These are phyloP conservation scores for Dipodomys stephensi DNA, from an alignment of 2,113 vertebrate genomes.

Conservation along the genomic window DNA sequence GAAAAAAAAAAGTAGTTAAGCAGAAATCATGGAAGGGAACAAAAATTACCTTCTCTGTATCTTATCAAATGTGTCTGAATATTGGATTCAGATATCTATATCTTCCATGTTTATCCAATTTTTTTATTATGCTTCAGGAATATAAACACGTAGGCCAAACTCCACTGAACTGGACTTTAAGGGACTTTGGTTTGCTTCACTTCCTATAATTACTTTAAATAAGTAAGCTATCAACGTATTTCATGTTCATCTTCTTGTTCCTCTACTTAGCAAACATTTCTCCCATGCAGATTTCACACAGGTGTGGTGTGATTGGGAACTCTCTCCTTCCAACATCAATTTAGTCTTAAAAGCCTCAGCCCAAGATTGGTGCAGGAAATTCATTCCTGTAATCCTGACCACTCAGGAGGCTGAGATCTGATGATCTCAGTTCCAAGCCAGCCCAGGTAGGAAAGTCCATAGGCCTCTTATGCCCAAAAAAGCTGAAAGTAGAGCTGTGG, in stretches of 20 bases:
- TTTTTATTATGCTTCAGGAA: slow-evolving; percentile 35
- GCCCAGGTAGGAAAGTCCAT: too few species aligned
- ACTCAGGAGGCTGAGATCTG: neutral
- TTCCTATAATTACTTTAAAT: neutral
- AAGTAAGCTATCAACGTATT: neutral
- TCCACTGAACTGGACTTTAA: neutral
- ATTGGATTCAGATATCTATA: neutral
- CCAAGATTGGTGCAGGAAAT: too few species aligned
- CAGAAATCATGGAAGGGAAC: neutral
- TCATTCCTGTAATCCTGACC: too few species aligned
- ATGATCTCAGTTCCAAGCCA: neutral
- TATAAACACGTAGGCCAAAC: slow-evolving; percentile 16
- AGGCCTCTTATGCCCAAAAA: too few species aligned
- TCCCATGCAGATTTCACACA: neutral
- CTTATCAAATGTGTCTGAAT: neutral
- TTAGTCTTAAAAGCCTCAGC: too few species aligned
- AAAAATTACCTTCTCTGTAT: neutral
- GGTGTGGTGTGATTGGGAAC: neutral
- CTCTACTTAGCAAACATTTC: neutral
- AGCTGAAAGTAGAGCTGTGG: too few species aligned
- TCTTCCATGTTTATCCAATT: neutral
- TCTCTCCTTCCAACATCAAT: too few species aligned
- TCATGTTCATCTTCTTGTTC: neutral
- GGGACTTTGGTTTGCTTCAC: slow-evolving; percentile 20
- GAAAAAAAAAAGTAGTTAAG: too few species aligned